These are phyloP conservation scores for Syritta pipiens DNA, from an alignment of 2,888 invertebrate species.

Conservation along the genomic window DNA sequence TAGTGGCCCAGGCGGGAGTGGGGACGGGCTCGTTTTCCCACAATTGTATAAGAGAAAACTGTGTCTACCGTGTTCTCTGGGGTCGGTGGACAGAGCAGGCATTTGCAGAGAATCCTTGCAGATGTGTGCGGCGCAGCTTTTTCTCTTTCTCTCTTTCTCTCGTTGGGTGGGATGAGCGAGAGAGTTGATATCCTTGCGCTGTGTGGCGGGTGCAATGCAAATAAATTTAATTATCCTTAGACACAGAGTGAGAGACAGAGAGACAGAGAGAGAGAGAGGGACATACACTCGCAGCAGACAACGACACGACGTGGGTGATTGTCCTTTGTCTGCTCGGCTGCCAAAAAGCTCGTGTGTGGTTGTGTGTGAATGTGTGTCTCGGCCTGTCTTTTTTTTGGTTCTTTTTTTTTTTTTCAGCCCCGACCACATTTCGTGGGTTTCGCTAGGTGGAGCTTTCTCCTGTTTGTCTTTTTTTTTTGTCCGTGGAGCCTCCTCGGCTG, in stretches of 20 bases:
- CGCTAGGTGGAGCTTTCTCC: constrained; percentile 58
- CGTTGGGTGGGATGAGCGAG: too few relatives aligned
- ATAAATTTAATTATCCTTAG: constrained; percentile 57
- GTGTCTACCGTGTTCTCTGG: not conserved
- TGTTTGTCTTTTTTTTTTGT: not conserved
- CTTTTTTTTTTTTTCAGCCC: not conserved
- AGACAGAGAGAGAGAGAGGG: constrained; percentile 1
- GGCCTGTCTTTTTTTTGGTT: constrained; percentile 50
- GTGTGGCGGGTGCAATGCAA: constrained; percentile 41
- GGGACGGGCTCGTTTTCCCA: too few relatives aligned
- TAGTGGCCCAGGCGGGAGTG: constrained; percentile 28
- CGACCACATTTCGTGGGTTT: constrained; percentile 21
- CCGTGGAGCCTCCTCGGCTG: constrained; percentile 13
- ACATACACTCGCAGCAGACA: constrained; percentile 13
- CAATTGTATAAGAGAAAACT: constrained; percentile 23
- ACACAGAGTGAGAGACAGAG: not conserved
- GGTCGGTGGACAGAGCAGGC: not conserved
- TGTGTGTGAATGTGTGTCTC: constrained; percentile 39
- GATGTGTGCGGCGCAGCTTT: too few relatives aligned
- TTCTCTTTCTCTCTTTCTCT: too few relatives aligned
- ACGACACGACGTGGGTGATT: constrained; percentile 64
- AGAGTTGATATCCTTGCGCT: too few relatives aligned
- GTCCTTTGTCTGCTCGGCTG: constrained; percentile 53
- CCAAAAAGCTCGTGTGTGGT: constrained; percentile 54
- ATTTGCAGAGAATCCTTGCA: too few relatives aligned